phyloP scores from a whole-genome alignment of 1,140 invertebrate species.

The Berghia stephanieae region DNA sequence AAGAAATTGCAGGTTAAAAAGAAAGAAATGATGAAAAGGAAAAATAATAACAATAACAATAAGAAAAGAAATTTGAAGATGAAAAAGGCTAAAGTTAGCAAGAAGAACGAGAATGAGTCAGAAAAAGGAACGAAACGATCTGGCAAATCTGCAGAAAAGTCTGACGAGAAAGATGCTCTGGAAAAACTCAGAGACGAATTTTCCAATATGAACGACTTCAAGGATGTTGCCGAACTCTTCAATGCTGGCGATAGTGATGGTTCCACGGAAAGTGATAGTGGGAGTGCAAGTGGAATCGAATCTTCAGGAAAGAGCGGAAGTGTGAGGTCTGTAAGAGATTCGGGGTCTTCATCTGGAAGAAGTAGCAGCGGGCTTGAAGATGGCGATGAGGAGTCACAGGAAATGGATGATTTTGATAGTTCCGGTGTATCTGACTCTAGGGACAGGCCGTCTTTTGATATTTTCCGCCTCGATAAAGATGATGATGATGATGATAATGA shows the following conservation, averaged over 20 bases:
- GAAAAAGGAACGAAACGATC: not conserved
- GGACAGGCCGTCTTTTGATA: too few species aligned
- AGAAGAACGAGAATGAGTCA: not conserved
- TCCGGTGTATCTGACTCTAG: too few species aligned
- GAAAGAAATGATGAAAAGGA: not conserved
- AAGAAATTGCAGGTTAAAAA: not conserved
- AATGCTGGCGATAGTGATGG: not conserved
- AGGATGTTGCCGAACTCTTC: too few species aligned
- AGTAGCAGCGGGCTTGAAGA: too few species aligned
- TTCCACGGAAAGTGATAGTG: not conserved
- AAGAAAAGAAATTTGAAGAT: not conserved
- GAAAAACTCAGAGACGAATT: too few species aligned
- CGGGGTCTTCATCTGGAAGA: too few species aligned
- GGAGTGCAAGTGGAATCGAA: not conserved
- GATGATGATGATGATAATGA: too few species aligned
- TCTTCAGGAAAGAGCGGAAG: not conserved
- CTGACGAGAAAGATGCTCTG: not conserved
- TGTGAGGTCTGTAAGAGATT: too few species aligned
- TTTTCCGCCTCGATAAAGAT: too few species aligned
- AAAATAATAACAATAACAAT: not conserved
- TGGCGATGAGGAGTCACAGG: too few species aligned
- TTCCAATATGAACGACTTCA: too few species aligned
- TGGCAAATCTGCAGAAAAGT: not conserved
- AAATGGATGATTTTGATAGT: too few species aligned
- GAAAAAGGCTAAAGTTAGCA: conserved; percentile 1